Conservation (phyloP, 2,797 vertebrate genomes). For the Discoglossus pictus region DNA sequence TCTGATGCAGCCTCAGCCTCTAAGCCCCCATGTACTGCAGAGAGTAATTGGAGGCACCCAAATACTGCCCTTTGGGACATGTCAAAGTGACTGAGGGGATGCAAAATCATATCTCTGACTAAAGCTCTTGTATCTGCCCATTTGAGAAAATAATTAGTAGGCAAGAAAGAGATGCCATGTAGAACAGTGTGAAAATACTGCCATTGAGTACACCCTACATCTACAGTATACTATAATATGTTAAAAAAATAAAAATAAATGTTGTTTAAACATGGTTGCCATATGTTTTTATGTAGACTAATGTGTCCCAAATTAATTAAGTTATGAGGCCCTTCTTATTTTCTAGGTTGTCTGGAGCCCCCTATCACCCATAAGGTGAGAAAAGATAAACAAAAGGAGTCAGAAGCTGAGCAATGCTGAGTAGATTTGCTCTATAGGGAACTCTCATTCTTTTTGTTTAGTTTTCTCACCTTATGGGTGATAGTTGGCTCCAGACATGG, state of each 20-base stretch:
- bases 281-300: no score
- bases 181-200: not conserved
- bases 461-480: no score
- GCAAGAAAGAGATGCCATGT: not conserved
- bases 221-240: not conserved
- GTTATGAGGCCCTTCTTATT: no score
- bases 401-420: no score
- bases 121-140: slow-evolving; percentile 19
- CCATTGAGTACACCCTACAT: not conserved
- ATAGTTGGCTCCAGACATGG: no score
- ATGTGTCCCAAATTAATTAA: no score
- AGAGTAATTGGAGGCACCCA: slow-evolving; percentile 47
- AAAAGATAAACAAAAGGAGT: no score
- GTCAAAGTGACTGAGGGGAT: slow-evolving; percentile 26
- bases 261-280: not conserved
- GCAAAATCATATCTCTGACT: not conserved
- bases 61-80: slow-evolving; percentile 28
- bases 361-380: no score
- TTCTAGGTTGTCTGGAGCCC: no score
- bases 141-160: slow-evolving; percentile 33
- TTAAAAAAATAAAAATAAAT: not conserved
- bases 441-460: no score
- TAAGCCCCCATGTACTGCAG: slow-evolving; percentile 2
- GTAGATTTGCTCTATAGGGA: no score
- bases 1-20: slow-evolving; percentile 38